Evolutionary conservation across 1,140 invertebrate species (phyloP), one percentile per base, ranked within the genome.

Genomic region (Drosophila oshimai): DNA sequence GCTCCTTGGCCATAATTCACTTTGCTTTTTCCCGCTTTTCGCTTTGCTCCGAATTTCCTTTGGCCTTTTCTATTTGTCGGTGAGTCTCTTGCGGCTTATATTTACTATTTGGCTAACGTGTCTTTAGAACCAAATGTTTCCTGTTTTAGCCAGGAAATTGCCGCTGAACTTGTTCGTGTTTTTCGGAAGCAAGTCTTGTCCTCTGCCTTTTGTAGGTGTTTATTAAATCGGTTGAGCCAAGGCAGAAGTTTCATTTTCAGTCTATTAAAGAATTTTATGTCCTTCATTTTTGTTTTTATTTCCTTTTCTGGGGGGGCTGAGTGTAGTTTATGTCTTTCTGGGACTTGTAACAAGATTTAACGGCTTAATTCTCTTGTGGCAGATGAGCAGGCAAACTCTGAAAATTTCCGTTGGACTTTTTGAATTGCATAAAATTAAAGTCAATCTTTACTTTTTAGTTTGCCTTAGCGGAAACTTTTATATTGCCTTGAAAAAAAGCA

Each of bases 181-280:
- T 47, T 29, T 6, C 17, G 24, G 22, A 10, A 12, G 24, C 6
- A 22, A 29, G 26, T 42, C 24, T 39, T 33, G 26, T 37, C 13
- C 28, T 57, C 34, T 45, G 51, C 20, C 37, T 42, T 68, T 33
- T 37, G 39, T 57, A 10, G 47, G 49, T 68, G 50, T 76, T 81
- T 76, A 72, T 77, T 74, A 74, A 76, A 68, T 71, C 46, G 77
- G 50, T 45, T 41, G 31, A 28, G 45, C 31, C 28, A 47, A 61
- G 54, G 20, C 39, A 69, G 54, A 86, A 71, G 54, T 84, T 84
- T 86, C 54, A 75, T 75, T 74, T 73, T 55, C 18, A 61, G 75
- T 78, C 67, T 75, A 86, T 84, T 86, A 75, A 79, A 75, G 71
- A 54, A 86, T 67, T 86, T 70, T 73, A 73, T 73, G 34, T 39